Evolutionary conservation across 2,113 vertebrate species (phyloP).

Genomic region (Hemicordylus capensis): DNA sequence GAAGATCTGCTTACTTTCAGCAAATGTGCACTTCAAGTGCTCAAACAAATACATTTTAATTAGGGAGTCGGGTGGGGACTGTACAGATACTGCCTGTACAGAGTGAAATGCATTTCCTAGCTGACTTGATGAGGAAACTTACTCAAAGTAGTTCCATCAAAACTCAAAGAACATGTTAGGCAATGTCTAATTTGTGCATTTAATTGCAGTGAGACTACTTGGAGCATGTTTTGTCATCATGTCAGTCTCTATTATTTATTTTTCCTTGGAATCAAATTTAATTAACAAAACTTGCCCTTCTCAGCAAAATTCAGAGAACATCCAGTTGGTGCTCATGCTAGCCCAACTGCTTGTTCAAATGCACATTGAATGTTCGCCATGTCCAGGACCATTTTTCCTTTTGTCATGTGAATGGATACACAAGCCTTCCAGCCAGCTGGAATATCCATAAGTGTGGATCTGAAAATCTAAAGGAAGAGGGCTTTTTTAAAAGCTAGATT

Average conservation of each 20-base stretch:
- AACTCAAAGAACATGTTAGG: no score
- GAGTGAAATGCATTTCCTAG: not conserved
- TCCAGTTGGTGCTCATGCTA: not conserved
- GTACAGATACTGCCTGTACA: not conserved
- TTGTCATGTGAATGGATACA: not conserved
- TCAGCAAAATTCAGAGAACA: not conserved
- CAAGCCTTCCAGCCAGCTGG: not conserved
- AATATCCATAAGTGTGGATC: not conserved
- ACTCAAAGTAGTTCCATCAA: no score
- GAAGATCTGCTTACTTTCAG: conserved; percentile 51
- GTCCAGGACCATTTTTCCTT: not conserved
- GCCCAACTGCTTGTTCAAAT: not conserved
- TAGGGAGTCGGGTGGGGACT: no score
- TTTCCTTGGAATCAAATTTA: not conserved
- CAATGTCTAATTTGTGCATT: no score
- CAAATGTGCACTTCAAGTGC: conserved; percentile 2
- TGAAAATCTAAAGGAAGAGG: no score
- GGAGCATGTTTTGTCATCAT: no score
- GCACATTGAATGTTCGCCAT: not conserved
- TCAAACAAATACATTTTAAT: conserved; percentile 60
- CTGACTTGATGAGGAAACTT: no score
- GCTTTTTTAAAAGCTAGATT: not conserved
- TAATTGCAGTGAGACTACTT: no score
- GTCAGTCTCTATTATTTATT: no score
- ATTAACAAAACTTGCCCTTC: not conserved